Evolutionary conservation across 2,113 vertebrate species (phyloP).

Genomic region (Eulemur rufifrons): DNA sequence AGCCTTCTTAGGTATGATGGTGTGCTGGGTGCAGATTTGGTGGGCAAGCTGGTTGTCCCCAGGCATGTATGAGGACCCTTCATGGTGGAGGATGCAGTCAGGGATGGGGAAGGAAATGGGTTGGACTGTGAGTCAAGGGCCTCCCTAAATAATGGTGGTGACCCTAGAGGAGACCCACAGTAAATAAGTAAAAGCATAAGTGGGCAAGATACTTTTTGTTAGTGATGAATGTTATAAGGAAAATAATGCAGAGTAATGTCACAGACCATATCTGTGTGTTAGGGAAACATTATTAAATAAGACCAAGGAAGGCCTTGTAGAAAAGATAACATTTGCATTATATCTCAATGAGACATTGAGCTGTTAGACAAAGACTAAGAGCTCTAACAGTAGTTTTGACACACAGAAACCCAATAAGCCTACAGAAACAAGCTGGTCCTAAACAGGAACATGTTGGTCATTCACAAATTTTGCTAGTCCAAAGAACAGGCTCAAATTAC

Average conservation of each 20-base stretch:
- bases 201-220: not conserved
- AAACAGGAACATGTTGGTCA: conserved; percentile 59
- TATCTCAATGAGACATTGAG: not conserved
- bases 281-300: not conserved
- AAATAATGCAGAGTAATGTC: not conserved
- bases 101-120: not conserved
- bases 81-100: not conserved
- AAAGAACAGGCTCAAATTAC: conserved; percentile 68
- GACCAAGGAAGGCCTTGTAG: not conserved
- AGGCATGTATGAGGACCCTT: not conserved
- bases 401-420: conserved; percentile 59
- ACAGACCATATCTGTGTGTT: not conserved
- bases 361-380: conserved; percentile 48
- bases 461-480: conserved; percentile 49
- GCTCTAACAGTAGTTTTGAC: conserved; percentile 45
- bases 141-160: not conserved
- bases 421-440: conserved; percentile 51
- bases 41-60: not conserved
- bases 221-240: not conserved
- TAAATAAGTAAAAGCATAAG: not conserved
- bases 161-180: not conserved
- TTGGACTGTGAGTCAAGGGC: not conserved
- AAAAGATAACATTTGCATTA: not conserved
- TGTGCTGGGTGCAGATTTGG: not conserved
- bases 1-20: not conserved